A percentile compares a stretch with the other conserved stretches of the same genome.
Evolutionary conservation across 1,140 invertebrate genomes (phyloP).

Genomic region (Cotesia vestalis): DNA sequence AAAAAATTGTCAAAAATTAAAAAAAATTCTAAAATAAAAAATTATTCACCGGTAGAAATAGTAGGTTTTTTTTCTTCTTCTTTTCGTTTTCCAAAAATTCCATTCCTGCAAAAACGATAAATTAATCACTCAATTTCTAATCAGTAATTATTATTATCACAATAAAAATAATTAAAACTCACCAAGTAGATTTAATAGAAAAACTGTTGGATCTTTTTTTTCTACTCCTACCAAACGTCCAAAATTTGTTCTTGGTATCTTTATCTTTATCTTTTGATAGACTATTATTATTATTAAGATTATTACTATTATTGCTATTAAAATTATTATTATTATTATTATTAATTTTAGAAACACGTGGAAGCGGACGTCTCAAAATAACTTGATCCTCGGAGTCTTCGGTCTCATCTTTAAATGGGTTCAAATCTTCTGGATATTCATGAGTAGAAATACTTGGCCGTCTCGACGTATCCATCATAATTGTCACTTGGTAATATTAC

Average conservation of each 20-base stretch:
- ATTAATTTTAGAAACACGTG: background rate
- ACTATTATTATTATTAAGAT: slow-evolving; percentile 40
- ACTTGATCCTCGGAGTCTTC: slow-evolving; percentile 38
- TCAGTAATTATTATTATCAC: background rate
- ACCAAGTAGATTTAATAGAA: slow-evolving; percentile 61
- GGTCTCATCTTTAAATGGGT: slow-evolving; percentile 76
- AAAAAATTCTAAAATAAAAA: slow-evolving; percentile 3
- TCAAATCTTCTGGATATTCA: slow-evolving; percentile 77
- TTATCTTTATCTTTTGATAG: slow-evolving; percentile 25
- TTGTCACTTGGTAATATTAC: too few relatives aligned
- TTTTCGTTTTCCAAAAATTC: slow-evolving; percentile 57
- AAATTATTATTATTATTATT: slow-evolving; percentile 24
- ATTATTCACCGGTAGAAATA: slow-evolving; percentile 52
- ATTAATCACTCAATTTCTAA: background rate
- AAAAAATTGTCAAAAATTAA: too few relatives aligned
- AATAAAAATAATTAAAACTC: slow-evolving; percentile 16
- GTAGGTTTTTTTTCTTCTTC: slow-evolving; percentile 50
- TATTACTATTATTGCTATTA: slow-evolving; percentile 10
- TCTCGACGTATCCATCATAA: slow-evolving; percentile 37
- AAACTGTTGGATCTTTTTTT: slow-evolving; percentile 60
- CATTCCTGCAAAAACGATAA: slow-evolving; percentile 50
- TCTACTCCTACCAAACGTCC: slow-evolving; percentile 56
- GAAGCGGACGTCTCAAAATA: background rate
- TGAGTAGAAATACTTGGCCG: slow-evolving; percentile 65
- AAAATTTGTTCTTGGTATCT: slow-evolving; percentile 57